These are phyloP conservation scores for Copidosoma floridanum DNA, from an alignment of 1,140 invertebrate species.

Conservation along the genomic window DNA sequence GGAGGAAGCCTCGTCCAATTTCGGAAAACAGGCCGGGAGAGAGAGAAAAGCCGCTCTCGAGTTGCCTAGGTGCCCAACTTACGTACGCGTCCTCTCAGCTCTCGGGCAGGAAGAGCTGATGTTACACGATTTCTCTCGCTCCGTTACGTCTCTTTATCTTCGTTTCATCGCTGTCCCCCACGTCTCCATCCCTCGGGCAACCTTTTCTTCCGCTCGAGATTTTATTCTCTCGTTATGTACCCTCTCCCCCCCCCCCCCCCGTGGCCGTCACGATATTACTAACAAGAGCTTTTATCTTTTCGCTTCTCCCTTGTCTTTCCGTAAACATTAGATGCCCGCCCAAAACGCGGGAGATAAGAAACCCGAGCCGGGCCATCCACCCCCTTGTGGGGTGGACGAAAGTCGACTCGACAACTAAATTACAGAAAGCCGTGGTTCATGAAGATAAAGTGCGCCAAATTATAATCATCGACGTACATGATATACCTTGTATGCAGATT, in stretches of 20 bases:
- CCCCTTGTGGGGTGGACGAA: too few species aligned
- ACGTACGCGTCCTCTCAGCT: not conserved
- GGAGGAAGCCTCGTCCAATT: conserved; percentile 39
- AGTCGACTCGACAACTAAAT: too few species aligned
- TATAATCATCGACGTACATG: too few species aligned
- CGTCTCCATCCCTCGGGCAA: not conserved
- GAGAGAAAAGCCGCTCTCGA: conserved; percentile 28
- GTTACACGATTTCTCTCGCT: conserved; percentile 11
- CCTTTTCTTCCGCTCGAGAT: not conserved
- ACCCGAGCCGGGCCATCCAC: too few species aligned
- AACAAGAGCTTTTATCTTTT: conserved; percentile 15
- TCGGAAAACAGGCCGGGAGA: conserved; percentile 39
- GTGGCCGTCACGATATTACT: not conserved
- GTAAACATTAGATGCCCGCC: conserved; percentile 8
- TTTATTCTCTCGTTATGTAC: not conserved
- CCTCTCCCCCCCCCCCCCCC: not conserved
- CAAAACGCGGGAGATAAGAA: conserved; percentile 1
- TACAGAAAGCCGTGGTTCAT: too few species aligned
- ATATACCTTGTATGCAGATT: too few species aligned
- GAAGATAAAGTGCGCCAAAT: too few species aligned
- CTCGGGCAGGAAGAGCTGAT: conserved; percentile 4
- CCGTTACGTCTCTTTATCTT: not conserved
- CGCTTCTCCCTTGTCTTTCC: not conserved
- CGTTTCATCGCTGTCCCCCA: conserved; percentile 1
- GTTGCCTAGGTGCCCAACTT: conserved; percentile 21